Evolutionary conservation across 1,140 invertebrate genomes (phyloP).

Genomic region (Drosophila miranda): DNA sequence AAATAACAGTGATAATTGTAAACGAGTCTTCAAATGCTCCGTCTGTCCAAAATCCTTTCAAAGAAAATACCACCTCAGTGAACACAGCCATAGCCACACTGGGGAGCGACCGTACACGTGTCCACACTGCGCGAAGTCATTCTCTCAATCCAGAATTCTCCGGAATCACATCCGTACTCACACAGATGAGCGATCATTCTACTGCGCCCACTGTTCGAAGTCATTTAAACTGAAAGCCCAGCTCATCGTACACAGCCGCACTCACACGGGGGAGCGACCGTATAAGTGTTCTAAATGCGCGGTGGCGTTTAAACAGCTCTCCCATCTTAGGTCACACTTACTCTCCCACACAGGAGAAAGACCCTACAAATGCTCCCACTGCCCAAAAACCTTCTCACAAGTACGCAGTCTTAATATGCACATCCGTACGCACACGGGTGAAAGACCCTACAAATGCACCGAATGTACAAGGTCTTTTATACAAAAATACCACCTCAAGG

Average conservation of each 20-base stretch:
- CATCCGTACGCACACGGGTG: background rate
- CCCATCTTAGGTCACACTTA: too few species aligned
- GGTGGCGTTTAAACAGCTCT: background rate
- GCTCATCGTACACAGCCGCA: background rate
- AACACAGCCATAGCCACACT: background rate
- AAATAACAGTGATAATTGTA: too few species aligned
- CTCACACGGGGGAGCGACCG: background rate
- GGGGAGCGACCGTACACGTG: conserved; percentile 4
- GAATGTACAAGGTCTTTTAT: too few species aligned
- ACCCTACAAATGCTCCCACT: too few species aligned
- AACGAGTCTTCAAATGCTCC: background rate
- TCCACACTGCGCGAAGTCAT: background rate
- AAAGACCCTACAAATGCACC: too few species aligned
- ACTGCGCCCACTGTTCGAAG: conserved; percentile 4
- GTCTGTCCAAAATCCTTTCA: background rate
- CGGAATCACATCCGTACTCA: background rate
- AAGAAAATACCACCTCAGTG: background rate
- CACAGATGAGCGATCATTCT: background rate
- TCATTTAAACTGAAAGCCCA: background rate
- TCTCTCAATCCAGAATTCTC: background rate
- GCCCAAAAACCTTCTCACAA: too few species aligned
- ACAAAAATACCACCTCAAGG: too few species aligned
- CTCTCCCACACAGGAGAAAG: too few species aligned
- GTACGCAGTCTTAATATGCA: background rate
- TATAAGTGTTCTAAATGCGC: background rate